Evolutionary conservation across 2,113 vertebrate genomes (phyloP).

Genomic region (Toxotes jaculatrix): DNA sequence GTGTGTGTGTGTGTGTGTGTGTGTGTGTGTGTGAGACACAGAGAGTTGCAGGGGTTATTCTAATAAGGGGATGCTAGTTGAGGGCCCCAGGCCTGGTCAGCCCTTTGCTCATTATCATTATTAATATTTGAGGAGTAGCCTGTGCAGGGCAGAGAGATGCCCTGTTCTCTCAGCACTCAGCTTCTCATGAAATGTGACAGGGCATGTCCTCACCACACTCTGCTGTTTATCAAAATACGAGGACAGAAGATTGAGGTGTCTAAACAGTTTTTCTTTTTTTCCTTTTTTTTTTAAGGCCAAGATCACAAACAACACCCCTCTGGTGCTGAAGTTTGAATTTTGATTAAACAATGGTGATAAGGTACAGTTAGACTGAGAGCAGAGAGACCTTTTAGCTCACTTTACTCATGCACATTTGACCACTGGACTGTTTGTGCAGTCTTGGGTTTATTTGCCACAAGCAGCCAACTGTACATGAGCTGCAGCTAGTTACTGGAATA

Average conservation of each 20-base stretch:
- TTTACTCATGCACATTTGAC: constrained; percentile 1
- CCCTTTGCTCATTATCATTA: constrained; percentile 78
- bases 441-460: constrained; percentile 14
- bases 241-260: constrained; percentile 36
- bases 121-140: constrained; percentile 81
- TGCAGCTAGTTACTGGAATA: neutral
- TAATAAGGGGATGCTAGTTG: constrained; percentile 75
- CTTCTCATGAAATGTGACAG: constrained; percentile 76
- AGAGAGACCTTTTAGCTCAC: neutral
- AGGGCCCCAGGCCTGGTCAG: constrained; percentile 73
- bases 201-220: constrained; percentile 49
- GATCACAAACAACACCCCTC: constrained; percentile 8
- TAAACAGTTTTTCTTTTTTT: neutral
- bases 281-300: constrained; percentile 6
- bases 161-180: constrained; percentile 64
- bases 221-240: constrained; percentile 63
- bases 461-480: neutral
- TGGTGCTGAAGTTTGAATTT: neutral
- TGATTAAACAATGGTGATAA: neutral
- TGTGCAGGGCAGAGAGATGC: constrained; percentile 71
- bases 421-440: neutral
- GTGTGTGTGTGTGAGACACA: constrained; percentile 48
- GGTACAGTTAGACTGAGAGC: neutral
- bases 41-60: constrained; percentile 73
- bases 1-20: too few species aligned